Conservation (phyloP, 1,140 invertebrate genomes). For the Olivierus martensii region DNA sequence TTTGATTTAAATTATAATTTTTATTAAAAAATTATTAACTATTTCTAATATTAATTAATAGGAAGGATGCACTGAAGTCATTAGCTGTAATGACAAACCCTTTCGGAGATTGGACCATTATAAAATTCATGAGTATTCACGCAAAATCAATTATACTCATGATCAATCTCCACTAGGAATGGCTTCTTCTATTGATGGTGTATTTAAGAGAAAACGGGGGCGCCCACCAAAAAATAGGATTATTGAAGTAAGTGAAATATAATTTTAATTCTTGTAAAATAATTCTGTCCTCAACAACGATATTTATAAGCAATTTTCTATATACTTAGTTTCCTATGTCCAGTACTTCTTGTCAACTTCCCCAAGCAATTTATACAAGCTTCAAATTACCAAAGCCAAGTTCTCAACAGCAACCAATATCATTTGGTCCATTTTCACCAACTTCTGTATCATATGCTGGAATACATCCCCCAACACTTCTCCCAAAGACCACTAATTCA, state of each 20-base stretch:
- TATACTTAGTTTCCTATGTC: constrained; percentile 26
- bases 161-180: constrained; percentile 21
- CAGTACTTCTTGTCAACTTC: constrained; percentile 42
- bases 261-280: not conserved
- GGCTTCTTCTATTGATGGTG: constrained; percentile 54
- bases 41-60: constrained; percentile 29
- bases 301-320: not conserved
- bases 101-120: constrained; percentile 79
- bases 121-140: constrained; percentile 61
- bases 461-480: no score
- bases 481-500: no score
- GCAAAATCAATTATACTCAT: constrained; percentile 39
- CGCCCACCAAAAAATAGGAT: constrained; percentile 81
- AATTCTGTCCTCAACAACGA: constrained; percentile 18
- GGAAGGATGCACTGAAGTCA: constrained; percentile 73
- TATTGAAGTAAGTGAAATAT: constrained; percentile 46
- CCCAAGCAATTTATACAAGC: constrained; percentile 82
- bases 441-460: not conserved
- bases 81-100: constrained; percentile 64
- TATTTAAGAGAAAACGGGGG: constrained; percentile 72
- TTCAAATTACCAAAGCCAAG: constrained; percentile 68
- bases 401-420: constrained; percentile 16
- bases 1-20: no score
- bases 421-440: constrained; percentile 16
- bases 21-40: no score